A percentile compares a stretch with the other conserved stretches of the same genome.
These are phyloP conservation scores for Rissa tridactyla DNA, from an alignment of 2,113 vertebrate genomes.

Conservation along the genomic window DNA sequence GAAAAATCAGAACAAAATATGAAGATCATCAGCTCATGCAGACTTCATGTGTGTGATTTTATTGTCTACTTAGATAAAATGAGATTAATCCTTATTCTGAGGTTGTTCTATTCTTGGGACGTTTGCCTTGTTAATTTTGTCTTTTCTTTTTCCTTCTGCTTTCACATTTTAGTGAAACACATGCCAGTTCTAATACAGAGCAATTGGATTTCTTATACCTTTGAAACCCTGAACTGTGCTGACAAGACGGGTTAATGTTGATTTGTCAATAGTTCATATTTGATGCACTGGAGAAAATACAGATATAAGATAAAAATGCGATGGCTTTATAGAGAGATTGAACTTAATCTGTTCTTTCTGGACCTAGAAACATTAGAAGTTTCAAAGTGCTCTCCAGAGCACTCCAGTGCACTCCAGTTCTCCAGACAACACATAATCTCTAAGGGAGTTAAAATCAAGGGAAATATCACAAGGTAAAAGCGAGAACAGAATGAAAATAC, in stretches of 20 bases:
- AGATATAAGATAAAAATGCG: neutral
- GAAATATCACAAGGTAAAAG: neutral
- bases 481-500: neutral
- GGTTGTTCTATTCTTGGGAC: neutral
- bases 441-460: neutral
- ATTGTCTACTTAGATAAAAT: neutral
- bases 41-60: neutral
- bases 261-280: neutral
- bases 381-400: neutral
- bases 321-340: neutral
- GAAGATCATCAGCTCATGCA: neutral
- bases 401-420: neutral
- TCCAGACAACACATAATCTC: neutral
- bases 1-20: neutral
- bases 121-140: neutral
- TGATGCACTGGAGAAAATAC: neutral
- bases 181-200: neutral
- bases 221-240: neutral
- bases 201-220: neutral
- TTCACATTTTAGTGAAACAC: neutral
- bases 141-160: neutral
- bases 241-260: neutral
- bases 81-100: neutral
- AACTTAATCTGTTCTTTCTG: neutral
- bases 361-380: neutral